Evolutionary conservation across 2,113 vertebrate genomes (phyloP).

Genomic region (Myiozetetes cayanensis): DNA sequence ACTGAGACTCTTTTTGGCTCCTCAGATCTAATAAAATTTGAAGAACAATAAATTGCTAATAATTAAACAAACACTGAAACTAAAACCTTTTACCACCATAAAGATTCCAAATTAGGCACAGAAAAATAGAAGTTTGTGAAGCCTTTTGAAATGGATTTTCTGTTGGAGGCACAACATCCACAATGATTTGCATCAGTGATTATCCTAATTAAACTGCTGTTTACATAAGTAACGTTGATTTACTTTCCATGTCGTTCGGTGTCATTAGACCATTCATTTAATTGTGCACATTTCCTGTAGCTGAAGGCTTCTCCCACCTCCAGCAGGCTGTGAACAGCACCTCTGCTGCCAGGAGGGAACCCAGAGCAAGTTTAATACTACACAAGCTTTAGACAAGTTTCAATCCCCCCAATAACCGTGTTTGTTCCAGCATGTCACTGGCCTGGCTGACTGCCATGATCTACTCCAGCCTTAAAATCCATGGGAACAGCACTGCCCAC

Average conservation of each 20-base stretch:
- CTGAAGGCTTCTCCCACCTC: conserved; percentile 17
- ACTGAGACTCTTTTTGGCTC: background rate
- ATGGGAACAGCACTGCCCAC: background rate
- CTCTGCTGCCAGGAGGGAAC: background rate
- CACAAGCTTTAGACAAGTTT: background rate
- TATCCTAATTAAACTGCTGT: conserved; percentile 70
- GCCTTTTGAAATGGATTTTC: conserved; percentile 40
- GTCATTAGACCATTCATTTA: conserved; percentile 54
- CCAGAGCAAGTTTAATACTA: background rate
- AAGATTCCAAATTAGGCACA: background rate
- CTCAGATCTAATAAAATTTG: background rate
- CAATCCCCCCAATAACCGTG: background rate
- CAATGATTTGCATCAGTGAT: conserved; percentile 63
- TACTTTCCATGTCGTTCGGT: conserved; percentile 34
- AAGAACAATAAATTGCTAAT: conserved; percentile 17
- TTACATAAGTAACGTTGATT: conserved; percentile 58
- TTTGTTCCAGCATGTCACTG: background rate
- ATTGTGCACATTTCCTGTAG: conserved; percentile 33
- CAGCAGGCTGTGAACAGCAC: background rate
- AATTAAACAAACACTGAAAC: background rate
- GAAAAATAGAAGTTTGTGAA: background rate
- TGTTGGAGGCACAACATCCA: conserved; percentile 43
- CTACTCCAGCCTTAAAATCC: background rate
- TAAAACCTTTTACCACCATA: background rate
- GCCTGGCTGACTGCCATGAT: background rate